Evolutionary conservation across 2,888 invertebrate genomes (phyloP), one percentile per base, ranked within the genome.

Genomic region (Exocentrus adspersus): DNA sequence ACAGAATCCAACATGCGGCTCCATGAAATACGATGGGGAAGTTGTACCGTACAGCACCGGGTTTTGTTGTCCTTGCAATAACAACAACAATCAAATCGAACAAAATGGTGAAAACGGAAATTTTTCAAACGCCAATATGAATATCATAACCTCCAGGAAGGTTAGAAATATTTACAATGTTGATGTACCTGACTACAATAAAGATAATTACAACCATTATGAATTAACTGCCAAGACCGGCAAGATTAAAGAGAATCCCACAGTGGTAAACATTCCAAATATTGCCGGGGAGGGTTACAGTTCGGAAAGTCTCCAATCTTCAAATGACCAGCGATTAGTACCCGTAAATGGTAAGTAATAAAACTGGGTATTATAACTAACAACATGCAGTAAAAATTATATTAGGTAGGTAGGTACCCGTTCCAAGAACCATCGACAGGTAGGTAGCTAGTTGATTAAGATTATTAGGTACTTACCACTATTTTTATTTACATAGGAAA

Each of bases 11-110:
- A 85, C 84, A 9, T 85, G 85, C 67, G 83, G 84, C 1, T 69
- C 76, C 51, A 78, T 83, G 46, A 77, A 77, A 56, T 80, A 81
- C 57, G 76, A 80, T 12, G 83, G 81, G 10, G 75, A 80, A 58
- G 72, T 77, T 1, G 75, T 86, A n/a, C 83, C 84, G 0, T 70
- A 64, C 60, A 85, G 85, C 70, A 78, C 83, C 58, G 85, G 85
- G n/a, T 86, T 85, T 74, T 85, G 85, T 72, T 86, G 85, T 70
- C 83, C 84, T 20, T 85, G 85, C 71, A 80, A 83, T n/a, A 21
- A 24, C n/a, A 20, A 83, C 12, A 21, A 24, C n/a, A 20, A 41
- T 6, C 41, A 42, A 12, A 24, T 20, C 20, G 53, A 53, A 17
- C 19, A 42, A 41, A 53, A 21, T 24, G 19, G n/a, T 7, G 21